Conservation (phyloP, 1,140 invertebrate species). For the Drosophila bifasciata region DNA sequence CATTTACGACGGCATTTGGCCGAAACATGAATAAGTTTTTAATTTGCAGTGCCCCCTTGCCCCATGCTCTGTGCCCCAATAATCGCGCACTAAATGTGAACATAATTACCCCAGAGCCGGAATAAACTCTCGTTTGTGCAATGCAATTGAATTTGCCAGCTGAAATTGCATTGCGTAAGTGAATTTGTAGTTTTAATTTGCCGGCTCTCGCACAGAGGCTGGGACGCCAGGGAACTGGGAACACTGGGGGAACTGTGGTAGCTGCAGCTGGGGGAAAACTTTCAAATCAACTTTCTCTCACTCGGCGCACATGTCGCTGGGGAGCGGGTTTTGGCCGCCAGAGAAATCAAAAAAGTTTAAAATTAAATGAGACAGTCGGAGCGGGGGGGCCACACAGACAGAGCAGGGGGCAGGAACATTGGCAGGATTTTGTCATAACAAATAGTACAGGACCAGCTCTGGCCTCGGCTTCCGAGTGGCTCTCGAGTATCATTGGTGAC, state of each 20-base stretch:
- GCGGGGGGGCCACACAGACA: not conserved
- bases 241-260: no score
- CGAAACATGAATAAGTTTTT: slow-evolving; percentile 64
- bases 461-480: not conserved
- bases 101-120: slow-evolving; percentile 59
- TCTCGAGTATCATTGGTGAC: slow-evolving; percentile 53
- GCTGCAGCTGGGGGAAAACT: slow-evolving; percentile 48
- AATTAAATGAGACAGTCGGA: slow-evolving; percentile 59
- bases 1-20: slow-evolving; percentile 44
- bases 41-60: slow-evolving; percentile 52
- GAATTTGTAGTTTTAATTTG: slow-evolving; percentile 74
- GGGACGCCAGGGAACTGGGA: no score
- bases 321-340: slow-evolving; percentile 41
- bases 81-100: slow-evolving; percentile 59
- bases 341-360: slow-evolving; percentile 78
- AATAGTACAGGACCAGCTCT: not conserved
- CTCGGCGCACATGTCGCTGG: slow-evolving; percentile 48
- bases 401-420: slow-evolving; percentile 10
- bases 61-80: slow-evolving; percentile 37
- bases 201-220: not conserved
- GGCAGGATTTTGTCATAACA: slow-evolving; percentile 30
- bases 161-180: slow-evolving; percentile 72
- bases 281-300: slow-evolving; percentile 67
- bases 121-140: slow-evolving; percentile 53
- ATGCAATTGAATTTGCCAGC: slow-evolving; percentile 68